A percentile compares a stretch with the other conserved stretches of the same genome.
Conservation (phyloP, 2,888 invertebrate genomes). For the Galerucella pusilla region DNA sequence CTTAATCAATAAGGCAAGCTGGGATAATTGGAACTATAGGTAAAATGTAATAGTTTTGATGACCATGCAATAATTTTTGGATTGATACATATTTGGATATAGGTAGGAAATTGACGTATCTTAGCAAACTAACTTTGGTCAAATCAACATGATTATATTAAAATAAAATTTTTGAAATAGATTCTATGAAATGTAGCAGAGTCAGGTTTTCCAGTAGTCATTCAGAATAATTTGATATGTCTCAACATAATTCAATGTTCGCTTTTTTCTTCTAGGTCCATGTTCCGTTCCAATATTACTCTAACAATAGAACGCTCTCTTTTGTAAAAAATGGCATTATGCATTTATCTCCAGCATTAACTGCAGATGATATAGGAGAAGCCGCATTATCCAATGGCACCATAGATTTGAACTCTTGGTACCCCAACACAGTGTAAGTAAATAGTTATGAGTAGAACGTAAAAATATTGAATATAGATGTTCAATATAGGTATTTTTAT, state of each 20-base stretch:
- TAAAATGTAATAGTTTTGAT: too few species aligned
- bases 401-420: conserved; percentile 65
- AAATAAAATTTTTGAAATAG: too few species aligned
- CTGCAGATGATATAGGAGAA: conserved; percentile 69
- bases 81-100: too few species aligned
- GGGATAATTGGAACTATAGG: too few species aligned
- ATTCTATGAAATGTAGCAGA: too few species aligned
- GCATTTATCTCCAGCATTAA: conserved; percentile 72
- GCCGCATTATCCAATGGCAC: conserved; percentile 67
- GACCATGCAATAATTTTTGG: too few species aligned
- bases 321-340: conserved; percentile 70
- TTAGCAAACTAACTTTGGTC: too few species aligned
- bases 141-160: too few species aligned
- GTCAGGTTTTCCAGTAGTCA: too few species aligned
- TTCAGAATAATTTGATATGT: not conserved
- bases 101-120: too few species aligned
- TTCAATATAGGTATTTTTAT: conserved; percentile 21
- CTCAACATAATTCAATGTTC: not conserved
- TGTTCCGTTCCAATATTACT: conserved; percentile 72
- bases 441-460: not conserved
- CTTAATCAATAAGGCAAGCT: too few species aligned
- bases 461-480: not conserved
- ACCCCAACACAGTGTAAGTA: not conserved
- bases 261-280: not conserved
- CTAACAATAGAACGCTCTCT: conserved; percentile 75